phyloP scores from a whole-genome alignment of 2,888 invertebrate genomes.

The Disparrhopalites patrizii region DNA sequence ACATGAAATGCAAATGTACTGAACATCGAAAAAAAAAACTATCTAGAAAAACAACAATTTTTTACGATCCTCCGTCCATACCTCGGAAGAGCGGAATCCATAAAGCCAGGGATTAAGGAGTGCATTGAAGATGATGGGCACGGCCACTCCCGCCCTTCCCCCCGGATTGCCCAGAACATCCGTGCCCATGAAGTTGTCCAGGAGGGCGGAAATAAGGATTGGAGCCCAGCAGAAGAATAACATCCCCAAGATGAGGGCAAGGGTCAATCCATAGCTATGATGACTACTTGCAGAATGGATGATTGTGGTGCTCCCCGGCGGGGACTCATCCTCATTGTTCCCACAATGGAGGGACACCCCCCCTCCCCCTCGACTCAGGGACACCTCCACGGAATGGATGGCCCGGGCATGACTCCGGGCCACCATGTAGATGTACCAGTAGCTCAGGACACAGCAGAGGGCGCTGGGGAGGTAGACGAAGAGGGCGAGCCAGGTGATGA shows the following conservation, averaged over 20 bases:
- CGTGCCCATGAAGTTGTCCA: conserved; percentile 50
- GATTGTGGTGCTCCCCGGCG: background rate
- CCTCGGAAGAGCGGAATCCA: conserved; percentile 62
- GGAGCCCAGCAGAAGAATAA: conserved; percentile 62
- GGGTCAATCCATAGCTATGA: conserved; percentile 59
- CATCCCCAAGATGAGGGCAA: conserved; percentile 62
- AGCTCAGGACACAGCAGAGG: conserved; percentile 59
- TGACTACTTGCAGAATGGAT: conserved; percentile 45
- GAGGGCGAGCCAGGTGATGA: conserved; percentile 42
- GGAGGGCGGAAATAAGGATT: conserved; percentile 55
- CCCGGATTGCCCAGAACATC: conserved; percentile 55
- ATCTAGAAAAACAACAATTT: no score
- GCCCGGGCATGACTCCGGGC: conserved; percentile 63
- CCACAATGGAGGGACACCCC: conserved; percentile 43
- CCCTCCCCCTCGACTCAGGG: conserved; percentile 49
- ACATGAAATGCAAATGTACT: no score
- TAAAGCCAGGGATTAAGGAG: conserved; percentile 64
- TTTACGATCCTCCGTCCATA: no score
- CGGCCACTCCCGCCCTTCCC: conserved; percentile 58
- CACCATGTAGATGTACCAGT: conserved; percentile 62
- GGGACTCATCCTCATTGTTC: background rate
- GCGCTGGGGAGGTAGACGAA: conserved; percentile 62
- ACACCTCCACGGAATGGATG: conserved; percentile 60
- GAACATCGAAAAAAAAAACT: no score
- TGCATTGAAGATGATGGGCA: conserved; percentile 60